A percentile compares a stretch with the other conserved stretches of the same genome.
Conservation (phyloP, 2,797 vertebrate genomes). For the Hoplostethus mediterraneus region DNA sequence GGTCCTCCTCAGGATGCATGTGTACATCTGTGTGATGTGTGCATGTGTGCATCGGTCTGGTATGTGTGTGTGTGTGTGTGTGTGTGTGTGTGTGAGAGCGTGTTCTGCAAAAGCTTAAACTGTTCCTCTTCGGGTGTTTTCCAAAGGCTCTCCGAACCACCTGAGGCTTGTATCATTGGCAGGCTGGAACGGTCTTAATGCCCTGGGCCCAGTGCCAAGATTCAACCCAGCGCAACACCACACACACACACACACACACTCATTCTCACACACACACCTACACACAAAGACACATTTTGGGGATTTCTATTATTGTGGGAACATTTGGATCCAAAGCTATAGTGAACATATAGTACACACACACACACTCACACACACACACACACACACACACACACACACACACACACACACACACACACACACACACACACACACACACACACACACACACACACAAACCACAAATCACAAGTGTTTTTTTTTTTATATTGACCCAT, state of each 20-base stretch:
- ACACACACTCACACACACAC: neutral
- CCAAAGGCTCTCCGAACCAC: conserved; percentile 51
- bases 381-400: conserved; percentile 22
- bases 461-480: conserved; percentile 16
- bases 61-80: too few species aligned
- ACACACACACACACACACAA: conserved; percentile 24
- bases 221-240: conserved; percentile 34
- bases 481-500: conserved; percentile 23
- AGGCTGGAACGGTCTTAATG: conserved; percentile 36
- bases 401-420: conserved; percentile 3
- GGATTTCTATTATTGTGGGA: neutral
- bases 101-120: conserved; percentile 22
- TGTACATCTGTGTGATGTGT: conserved; percentile 8
- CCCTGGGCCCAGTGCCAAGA: conserved; percentile 53
- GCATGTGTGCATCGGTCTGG: neutral
- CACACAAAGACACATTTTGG: neutral
- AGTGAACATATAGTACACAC: conserved; percentile 6
- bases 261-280: neutral
- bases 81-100: neutral
- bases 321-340: neutral
- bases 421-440: conserved; percentile 13
- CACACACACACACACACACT: conserved; percentile 32
- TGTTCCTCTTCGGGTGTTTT: conserved; percentile 39
- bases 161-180: conserved; percentile 44
- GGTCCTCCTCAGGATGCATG: neutral